Conservation (phyloP, 2,113 vertebrate genomes). For the Sceloporus tristichus region DNA sequence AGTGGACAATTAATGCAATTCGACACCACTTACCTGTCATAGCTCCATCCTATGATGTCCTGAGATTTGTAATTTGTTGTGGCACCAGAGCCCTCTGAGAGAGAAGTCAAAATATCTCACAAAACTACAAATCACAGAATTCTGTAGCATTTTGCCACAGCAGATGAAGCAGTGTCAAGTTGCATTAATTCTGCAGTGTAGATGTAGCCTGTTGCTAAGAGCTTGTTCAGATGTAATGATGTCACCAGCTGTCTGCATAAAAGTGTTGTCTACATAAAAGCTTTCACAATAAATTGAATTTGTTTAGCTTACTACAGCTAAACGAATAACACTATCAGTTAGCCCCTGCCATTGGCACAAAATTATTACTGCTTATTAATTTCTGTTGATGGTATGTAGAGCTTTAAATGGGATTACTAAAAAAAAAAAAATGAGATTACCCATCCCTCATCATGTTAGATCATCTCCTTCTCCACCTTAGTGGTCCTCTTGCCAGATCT, state of each 20-base stretch:
- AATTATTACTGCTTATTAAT: not conserved
- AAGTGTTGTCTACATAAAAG: too few species aligned
- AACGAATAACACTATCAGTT: not conserved
- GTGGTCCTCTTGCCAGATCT: not conserved
- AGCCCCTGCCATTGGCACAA: not conserved
- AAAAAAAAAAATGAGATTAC: not conserved
- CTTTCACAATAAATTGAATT: not conserved
- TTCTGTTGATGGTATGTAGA: not conserved
- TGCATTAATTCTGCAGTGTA: too few species aligned
- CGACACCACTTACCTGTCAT: too few species aligned
- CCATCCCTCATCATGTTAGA: not conserved
- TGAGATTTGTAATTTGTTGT: too few species aligned
- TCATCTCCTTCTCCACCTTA: not conserved
- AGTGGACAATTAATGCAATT: too few species aligned
- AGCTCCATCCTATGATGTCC: too few species aligned
- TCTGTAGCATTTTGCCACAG: too few species aligned
- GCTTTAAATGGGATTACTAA: not conserved
- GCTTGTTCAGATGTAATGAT: not conserved
- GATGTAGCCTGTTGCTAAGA: too few species aligned
- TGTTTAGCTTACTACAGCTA: not conserved
- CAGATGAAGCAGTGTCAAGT: too few species aligned
- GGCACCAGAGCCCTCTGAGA: too few species aligned
- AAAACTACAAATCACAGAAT: too few species aligned
- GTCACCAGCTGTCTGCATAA: not conserved
- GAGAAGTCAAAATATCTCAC: too few species aligned